Base-by-base conservation (phyloP, 2,113 vertebrate species). In the Nannospalax galili region DNA sequence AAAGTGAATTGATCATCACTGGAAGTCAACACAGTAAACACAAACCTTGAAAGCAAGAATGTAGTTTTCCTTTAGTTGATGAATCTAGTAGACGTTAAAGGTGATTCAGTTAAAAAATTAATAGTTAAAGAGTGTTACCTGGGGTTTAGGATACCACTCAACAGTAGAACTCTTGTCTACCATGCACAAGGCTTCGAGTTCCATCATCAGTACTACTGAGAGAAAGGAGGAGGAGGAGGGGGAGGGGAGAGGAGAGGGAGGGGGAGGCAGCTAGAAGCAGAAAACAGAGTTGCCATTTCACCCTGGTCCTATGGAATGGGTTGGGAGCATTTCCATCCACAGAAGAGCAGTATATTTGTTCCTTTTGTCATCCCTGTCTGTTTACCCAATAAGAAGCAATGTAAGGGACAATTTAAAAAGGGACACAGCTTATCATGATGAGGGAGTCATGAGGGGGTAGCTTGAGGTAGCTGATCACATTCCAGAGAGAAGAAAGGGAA, bases 1-100 rank as follows among this genome's bases (percentile, higher is more conserved):
- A 19, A 60, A 74, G 8, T 1, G 16, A 52, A 42, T 72, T 10
- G 8, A 10, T 12, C 5, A 0, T 58, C 56, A 2, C 3, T 1
- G 37, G 56, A 77, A 40, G 40, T 58, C 92, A 80, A 1, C 20
- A 20, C 7, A 30, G 12, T 35, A 8, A 56, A 58, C 2, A 1
- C 8, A 42, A 14, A 24, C 37, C 58, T 45, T 81, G 37, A 32
- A 40, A 15, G 28, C 82, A 64, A 56, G 37, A 15, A n/a, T 12
- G 9, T 58, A 3, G 2, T 24, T 78, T 84, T 20, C 60, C 72
- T 73, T 28, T 65, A 8, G 40, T 79, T 42, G 22, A 37, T 28
- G 22, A 24, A 69, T 12, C 6, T 10, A 20, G 42, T 16, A 73
- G 40, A 28, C 58, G 40, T 56, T 2, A 40, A 64, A 69, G 52